Conservation (phyloP, 2,113 vertebrate species). For the Erythrocercus mccallii region DNA sequence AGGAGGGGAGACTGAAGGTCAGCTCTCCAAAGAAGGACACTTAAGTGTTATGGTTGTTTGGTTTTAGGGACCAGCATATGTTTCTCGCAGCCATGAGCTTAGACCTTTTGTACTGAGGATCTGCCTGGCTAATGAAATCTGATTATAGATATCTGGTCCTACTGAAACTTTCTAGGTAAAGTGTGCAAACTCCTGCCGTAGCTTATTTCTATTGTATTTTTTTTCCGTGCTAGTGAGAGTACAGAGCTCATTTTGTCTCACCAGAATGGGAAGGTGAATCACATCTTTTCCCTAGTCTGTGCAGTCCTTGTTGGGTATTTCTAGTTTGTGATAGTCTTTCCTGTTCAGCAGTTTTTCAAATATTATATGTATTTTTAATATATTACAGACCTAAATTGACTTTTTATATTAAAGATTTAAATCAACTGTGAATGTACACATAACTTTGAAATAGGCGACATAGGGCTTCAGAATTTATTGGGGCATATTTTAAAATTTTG, state of each 20-base stretch:
- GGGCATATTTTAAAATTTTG: background rate
- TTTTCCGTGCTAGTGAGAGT: background rate
- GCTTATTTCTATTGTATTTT: background rate
- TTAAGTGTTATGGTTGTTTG: rapidly evolving
- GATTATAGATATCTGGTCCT: background rate
- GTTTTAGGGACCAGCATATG: background rate
- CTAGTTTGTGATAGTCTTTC: background rate
- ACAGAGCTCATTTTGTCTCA: background rate
- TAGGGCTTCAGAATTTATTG: background rate
- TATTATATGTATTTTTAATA: background rate
- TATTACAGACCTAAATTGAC: background rate
- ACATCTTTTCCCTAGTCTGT: background rate
- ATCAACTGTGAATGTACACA: rapidly evolving
- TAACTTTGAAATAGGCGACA: background rate
- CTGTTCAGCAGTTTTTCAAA: background rate
- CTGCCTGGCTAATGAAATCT: background rate
- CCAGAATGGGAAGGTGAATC: background rate
- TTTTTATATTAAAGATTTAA: background rate
- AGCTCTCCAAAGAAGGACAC: background rate
- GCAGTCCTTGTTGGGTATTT: background rate
- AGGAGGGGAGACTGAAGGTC: background rate
- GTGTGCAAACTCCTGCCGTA: background rate
- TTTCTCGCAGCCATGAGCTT: background rate
- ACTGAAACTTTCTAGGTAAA: background rate
- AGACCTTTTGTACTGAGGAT: background rate